Evolutionary conservation across 2,113 vertebrate species (phyloP), one percentile per base, ranked within the genome.

Genomic region (Nothocercus nigrocapillus): DNA sequence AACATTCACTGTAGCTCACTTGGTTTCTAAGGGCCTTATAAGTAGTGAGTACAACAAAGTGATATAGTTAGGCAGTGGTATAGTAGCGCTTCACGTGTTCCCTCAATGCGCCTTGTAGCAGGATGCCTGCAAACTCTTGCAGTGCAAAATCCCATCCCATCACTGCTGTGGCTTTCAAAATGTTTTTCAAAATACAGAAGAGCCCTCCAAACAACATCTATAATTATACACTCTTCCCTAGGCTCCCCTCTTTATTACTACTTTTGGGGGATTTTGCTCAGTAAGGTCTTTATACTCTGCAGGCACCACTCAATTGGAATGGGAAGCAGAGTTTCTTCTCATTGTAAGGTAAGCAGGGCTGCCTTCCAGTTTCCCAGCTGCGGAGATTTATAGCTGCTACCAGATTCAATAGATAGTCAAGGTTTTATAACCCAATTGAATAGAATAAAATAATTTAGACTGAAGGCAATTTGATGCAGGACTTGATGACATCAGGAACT

Each of bases 351-450:
- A 95, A 92, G 77, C 77, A 97, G 92, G 95, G 92, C 93, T 96
- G 92, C 93, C 77, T 96, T 94, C 95, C 92, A 94, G 94, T 90
- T 97, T 96, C 93, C 94, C 95, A 95, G 94, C 83, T 96, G 96
- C 90, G 93, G 74, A 97, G 95, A 96, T 96, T 97, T 96, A 97
- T 96, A 92, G 81, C 88, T 56, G 8, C 83, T 86, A 97, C 92
- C 78, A 96, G 89, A 82, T 96, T 95, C 93, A 94, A 92, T 96
- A 94, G 93, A 92, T 96, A 92, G 93, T 93, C 94, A 95, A 93
- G 77, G 94, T 92, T 97, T 95, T 96, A 66, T 94, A 96, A 96
- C 93, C 62, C 95, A 93, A 80, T 94, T 87, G 88, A 95, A 90
- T 49, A 82, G 93, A 73, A 94, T 90, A 96, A 96, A 94, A 89